Evolutionary conservation across 2,888 invertebrate genomes (phyloP), one percentile per base, ranked within the genome.

Genomic region (Philopedon plagiatum): DNA sequence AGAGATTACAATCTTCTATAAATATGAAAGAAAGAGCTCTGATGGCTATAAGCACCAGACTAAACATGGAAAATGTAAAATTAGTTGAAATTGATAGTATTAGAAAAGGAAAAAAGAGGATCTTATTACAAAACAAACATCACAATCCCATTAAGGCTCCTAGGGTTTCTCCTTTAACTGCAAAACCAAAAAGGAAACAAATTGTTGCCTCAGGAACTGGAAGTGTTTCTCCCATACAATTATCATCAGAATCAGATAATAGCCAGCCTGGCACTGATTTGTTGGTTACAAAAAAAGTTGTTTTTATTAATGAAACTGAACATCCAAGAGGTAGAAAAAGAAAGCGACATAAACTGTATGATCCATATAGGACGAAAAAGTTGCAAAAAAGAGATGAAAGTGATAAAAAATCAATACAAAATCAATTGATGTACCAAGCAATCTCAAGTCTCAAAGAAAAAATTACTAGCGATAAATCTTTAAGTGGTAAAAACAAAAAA

Each of bases 241-340:
- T 21, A 26, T 44, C 18, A n/a, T 57, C 34, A n/a, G 61, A 61
- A n/a, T 61, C 61, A 7, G 61, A 61, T 46, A 18, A 21, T 39
- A 37, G n/a, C 15, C 23, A 41, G 44, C 26, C n/a, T 8, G 37
- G n/a, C 8, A 60, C 68, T 54, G 73, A 71, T 61, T 66, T 76
- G 13, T 69, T 75, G 7, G 37, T 75, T 13, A 76, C 76, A 11
- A 75, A 73, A 26, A 76, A 76, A 61, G 73, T 76, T 56, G 75
- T 76, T 4, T 73, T 76, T 34, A 51, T 76, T 23, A 73, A 69
- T 15, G 51, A 65, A 23, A 49, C 32, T 41, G 18, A 15, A 18
- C 13, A 29, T 26, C 9, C 1, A 2, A 54, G 2, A 21, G 29
- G 51, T 18, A 54, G 9, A 18, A 54, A 29, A 5, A 23, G 29